Percentiles rank a stretch among this genome's conserved stretches.
phyloP scores from a whole-genome alignment of 1,140 invertebrate species.

The Onthophagus taurus region DNA sequence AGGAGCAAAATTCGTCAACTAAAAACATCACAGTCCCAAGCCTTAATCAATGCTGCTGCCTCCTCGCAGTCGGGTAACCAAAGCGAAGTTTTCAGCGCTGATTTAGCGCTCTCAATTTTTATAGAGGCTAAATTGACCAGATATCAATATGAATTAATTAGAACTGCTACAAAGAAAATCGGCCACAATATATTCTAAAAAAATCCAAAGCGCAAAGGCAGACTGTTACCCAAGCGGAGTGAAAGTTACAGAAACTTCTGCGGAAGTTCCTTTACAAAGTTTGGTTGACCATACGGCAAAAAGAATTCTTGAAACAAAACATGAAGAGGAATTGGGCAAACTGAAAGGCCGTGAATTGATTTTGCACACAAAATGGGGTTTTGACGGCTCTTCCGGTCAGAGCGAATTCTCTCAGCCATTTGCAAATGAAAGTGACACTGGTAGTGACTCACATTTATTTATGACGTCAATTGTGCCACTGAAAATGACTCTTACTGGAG shows the following conservation, averaged over 20 bases:
- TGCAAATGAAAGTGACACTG: neutral
- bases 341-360: neutral
- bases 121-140: neutral
- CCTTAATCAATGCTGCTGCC: neutral
- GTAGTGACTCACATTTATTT: slow-evolving; percentile 12
- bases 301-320: slow-evolving; percentile 12
- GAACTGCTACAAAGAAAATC: slow-evolving; percentile 1
- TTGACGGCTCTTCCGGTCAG: slow-evolving; percentile 9
- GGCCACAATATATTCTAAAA: neutral
- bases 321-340: slow-evolving; percentile 5
- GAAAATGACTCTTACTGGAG: neutral
- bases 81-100: no score
- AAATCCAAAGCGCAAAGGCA: neutral
- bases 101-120: neutral
- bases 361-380: slow-evolving; percentile 3
- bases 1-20: neutral
- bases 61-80: no score
- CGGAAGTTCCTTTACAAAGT: slow-evolving; percentile 18
- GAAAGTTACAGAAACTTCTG: slow-evolving; percentile 14
- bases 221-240: slow-evolving; percentile 3
- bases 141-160: neutral
- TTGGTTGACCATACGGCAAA: slow-evolving; percentile 19
- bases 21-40: neutral
- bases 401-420: slow-evolving; percentile 5
- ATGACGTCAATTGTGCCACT: slow-evolving; percentile 9